A percentile compares a stretch with the other conserved stretches of the same genome.
Evolutionary conservation across 2,888 invertebrate genomes (phyloP).

Genomic region (Micoletzkya japonica): DNA sequence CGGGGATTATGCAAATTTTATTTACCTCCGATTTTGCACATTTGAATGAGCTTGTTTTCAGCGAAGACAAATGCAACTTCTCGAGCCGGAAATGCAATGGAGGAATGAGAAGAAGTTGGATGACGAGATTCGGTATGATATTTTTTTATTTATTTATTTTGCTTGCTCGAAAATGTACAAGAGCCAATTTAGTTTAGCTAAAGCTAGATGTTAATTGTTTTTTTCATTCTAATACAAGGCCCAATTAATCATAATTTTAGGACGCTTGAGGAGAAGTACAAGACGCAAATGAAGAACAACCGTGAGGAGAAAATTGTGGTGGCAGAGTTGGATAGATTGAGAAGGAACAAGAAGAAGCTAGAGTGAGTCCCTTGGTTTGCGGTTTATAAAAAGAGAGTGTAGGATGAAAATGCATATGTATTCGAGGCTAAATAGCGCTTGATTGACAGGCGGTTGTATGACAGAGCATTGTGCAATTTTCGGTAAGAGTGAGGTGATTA

Average conservation of each 20-base stretch:
- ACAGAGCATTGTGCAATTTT: no score
- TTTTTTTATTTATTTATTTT: not conserved
- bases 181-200: not conserved
- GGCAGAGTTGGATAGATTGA: conserved; percentile 39
- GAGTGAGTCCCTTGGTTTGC: conserved; percentile 27
- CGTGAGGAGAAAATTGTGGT: conserved; percentile 44
- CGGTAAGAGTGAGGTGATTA: no score
- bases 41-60: no score
- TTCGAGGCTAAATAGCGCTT: no score
- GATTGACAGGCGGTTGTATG: no score
- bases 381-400: not conserved
- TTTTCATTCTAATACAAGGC: not conserved
- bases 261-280: conserved; percentile 38
- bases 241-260: not conserved
- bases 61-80: conserved; percentile 19
- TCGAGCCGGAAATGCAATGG: conserved; percentile 28
- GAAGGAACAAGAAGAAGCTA: conserved; percentile 33
- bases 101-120: conserved; percentile 12
- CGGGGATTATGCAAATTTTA: no score
- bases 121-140: conserved; percentile 14
- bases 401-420: no score
- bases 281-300: conserved; percentile 31
- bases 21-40: no score
- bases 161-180: not conserved
- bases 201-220: not conserved